Evolutionary conservation across 2,888 invertebrate species (phyloP).

Genomic region (Ferrisia virgata): DNA sequence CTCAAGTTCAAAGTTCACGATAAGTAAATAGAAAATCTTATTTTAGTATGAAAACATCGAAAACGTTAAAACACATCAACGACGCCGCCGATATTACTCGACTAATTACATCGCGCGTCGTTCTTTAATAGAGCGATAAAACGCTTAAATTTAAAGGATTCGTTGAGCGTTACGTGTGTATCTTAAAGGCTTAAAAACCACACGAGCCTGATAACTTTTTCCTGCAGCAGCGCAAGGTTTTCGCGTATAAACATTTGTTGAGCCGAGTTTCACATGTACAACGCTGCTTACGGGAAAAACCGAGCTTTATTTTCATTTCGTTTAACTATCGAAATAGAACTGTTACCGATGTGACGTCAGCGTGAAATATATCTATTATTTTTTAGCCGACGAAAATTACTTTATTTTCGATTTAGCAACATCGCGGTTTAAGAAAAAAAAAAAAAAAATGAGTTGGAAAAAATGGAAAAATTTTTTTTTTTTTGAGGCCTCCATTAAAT

Average conservation of each 20-base stretch:
- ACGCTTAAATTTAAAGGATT: background rate
- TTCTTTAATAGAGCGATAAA: conserved; percentile 11
- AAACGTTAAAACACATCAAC: background rate
- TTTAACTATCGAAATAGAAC: background rate
- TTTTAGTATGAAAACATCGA: background rate
- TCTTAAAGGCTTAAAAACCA: conserved; percentile 4
- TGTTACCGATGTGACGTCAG: too few species aligned
- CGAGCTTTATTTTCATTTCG: background rate
- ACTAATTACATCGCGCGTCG: background rate
- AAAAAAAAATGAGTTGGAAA: too few species aligned
- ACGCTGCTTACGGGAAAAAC: too few species aligned
- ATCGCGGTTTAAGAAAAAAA: too few species aligned
- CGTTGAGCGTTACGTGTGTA: background rate
- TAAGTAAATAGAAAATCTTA: conserved; percentile 10
- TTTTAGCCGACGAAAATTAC: too few species aligned
- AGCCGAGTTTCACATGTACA: background rate
- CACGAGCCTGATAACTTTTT: background rate
- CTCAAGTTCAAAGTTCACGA: background rate
- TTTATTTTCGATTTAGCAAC: too few species aligned
- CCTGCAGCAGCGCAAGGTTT: background rate
- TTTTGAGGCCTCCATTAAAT: too few species aligned
- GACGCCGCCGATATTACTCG: conserved; percentile 5
- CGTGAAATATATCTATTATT: too few species aligned
- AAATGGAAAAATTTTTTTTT: too few species aligned
- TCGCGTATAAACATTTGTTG: background rate